Evolutionary conservation across 2,888 invertebrate species (phyloP).

Genomic region (Lasiommata megera): DNA sequence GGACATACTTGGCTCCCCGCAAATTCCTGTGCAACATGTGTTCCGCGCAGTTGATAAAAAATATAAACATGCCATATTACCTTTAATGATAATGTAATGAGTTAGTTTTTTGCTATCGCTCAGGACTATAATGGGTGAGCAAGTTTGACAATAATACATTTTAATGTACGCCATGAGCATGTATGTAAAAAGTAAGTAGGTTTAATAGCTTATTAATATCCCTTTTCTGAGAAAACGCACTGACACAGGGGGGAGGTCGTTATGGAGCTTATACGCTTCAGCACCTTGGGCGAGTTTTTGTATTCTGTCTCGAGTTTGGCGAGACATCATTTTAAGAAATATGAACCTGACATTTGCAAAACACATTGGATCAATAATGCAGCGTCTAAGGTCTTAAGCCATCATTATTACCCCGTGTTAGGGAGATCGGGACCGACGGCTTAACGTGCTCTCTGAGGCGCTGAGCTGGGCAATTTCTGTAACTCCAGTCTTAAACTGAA

Average conservation of each 20-base stretch:
- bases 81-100: slow-evolving; percentile 3
- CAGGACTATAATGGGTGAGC: background rate
- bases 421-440: too few species aligned
- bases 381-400: too few species aligned
- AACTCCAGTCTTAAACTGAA: too few species aligned
- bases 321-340: too few species aligned
- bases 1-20: background rate
- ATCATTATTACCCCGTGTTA: too few species aligned
- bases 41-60: background rate
- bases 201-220: slow-evolving; percentile 1
- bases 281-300: background rate
- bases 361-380: too few species aligned
- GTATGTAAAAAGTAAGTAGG: slow-evolving; percentile 2
- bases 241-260: background rate
- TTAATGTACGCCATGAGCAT: background rate
- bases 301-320: too few species aligned
- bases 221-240: background rate
- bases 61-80: background rate
- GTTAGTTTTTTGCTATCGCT: background rate
- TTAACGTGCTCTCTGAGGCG: too few species aligned
- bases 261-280: background rate
- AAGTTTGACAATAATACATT: background rate
- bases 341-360: too few species aligned
- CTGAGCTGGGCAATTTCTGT: too few species aligned
- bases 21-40: slow-evolving; percentile 2